Evolutionary conservation across 2,113 vertebrate species (phyloP), one percentile per base, ranked within the genome.

Genomic region (Promerops cafer): DNA sequence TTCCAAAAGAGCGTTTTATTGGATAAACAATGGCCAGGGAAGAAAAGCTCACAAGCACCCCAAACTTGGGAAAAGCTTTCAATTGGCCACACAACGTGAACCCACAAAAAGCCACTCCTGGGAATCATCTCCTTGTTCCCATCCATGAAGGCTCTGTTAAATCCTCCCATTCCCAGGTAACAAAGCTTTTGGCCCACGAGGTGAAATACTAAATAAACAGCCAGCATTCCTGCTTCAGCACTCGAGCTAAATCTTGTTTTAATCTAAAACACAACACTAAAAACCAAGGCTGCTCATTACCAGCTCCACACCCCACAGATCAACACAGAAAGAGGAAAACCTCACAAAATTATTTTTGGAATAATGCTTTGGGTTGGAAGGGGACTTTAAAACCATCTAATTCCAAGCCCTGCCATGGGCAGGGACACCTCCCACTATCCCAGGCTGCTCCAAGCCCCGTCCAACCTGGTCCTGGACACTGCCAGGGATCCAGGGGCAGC

Each of bases 41-140:
- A 49, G 16, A 77, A 68, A 83, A 63, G 11, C 12, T 16, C 31
- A 53, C 4, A 49, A 66, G 2, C 4, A 2, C 1, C 13, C 3
- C 42, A 23, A 18, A 45, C 7, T 2, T 30, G 28, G 31, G 63
- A 7, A 69, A 49, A 82, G 44, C 28, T 18, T 44, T 10, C 0
- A 1, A 18, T 0, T 9, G 0, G 44, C 8, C 9, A 79, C 45
- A 26, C 0, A 0, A 31, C 2, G 4, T 5, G 30, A 76, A 66
- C 2, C 42, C 64, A n/a, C 37, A 63, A 44, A 50, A 57, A 81
- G 15, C 26, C 47, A 16, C 31, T 16, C 3, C 0, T 12, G 52
- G 56, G 26, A 71, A 24, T 27, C 7, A 0, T n/a, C n/a, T n/a
- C n/a, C 10, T 16, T n/a, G 2, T 44, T 11, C 24, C 27, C 21